phyloP scores from a whole-genome alignment of 1,140 invertebrate species.

The Nixonia krombeini region DNA sequence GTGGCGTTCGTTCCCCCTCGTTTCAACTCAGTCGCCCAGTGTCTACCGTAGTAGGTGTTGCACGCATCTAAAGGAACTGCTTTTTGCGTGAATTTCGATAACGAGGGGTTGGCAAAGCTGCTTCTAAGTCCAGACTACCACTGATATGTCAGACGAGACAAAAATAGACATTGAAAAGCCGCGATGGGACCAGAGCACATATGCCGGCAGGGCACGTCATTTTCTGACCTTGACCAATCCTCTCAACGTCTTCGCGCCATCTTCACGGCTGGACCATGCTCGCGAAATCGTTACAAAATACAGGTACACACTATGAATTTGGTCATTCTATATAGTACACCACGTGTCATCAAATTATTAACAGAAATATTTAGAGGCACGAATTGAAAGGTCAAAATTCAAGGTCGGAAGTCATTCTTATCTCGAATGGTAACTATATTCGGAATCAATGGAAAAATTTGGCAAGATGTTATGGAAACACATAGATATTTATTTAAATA shows the following conservation, averaged over 20 bases:
- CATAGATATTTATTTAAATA: no score
- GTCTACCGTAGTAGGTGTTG: no score
- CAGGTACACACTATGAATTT: constrained; percentile 70
- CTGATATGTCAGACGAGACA: constrained; percentile 17
- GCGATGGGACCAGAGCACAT: constrained; percentile 89
- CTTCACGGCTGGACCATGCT: constrained; percentile 80
- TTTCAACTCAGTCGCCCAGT: no score
- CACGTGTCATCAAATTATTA: neutral
- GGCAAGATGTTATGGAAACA: no score
- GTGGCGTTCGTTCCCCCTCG: no score
- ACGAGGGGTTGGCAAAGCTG: neutral
- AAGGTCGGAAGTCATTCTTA: constrained; percentile 3
- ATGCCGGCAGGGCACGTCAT: constrained; percentile 88
- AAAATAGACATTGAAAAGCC: constrained; percentile 85
- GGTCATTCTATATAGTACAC: neutral
- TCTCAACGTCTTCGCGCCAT: constrained; percentile 82
- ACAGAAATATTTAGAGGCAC: neutral
- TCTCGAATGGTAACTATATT: no score
- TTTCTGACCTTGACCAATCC: constrained; percentile 95
- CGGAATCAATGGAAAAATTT: no score
- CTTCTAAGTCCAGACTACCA: neutral
- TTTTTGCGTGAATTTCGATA: neutral
- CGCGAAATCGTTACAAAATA: constrained; percentile 81
- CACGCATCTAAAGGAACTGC: no score
- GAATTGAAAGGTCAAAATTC: neutral